phyloP scores from a whole-genome alignment of 2,797 vertebrate species.

The Dermochelys coriacea region DNA sequence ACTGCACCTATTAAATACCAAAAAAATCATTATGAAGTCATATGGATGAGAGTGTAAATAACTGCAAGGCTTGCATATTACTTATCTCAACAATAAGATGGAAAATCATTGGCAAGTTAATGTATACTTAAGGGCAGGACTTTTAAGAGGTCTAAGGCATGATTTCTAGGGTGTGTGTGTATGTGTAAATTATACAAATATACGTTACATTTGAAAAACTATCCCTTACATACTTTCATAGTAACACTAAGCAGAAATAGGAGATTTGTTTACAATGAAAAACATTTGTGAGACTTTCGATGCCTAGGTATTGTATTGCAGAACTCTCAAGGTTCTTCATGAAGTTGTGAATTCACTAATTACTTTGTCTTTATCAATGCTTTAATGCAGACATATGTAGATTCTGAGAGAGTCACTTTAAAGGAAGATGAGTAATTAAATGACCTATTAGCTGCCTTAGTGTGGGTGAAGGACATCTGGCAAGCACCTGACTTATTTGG shows the following conservation, averaged over 20 bases:
- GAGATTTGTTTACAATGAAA: slow-evolving; percentile 19
- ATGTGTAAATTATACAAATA: background rate
- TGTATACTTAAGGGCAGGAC: background rate
- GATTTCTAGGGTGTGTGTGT: background rate
- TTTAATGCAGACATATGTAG: slow-evolving; percentile 38
- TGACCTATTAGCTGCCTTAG: background rate
- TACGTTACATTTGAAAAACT: background rate
- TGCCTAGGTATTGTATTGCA: background rate
- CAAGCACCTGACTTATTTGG: slow-evolving; percentile 45
- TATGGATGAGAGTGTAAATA: slow-evolving; percentile 1
- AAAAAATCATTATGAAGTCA: background rate
- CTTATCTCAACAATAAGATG: background rate
- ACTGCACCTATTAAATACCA: slow-evolving; percentile 23
- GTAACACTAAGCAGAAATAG: background rate
- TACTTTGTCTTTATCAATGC: slow-evolving; percentile 71
- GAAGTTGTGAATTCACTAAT: slow-evolving; percentile 47
- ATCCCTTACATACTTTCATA: background rate
- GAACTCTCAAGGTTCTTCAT: slow-evolving; percentile 31
- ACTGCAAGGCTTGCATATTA: background rate
- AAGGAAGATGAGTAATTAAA: slow-evolving; percentile 66
- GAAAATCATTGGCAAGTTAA: background rate
- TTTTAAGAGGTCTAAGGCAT: background rate
- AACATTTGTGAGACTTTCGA: slow-evolving; percentile 13
- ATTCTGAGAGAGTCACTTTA: slow-evolving; percentile 45
- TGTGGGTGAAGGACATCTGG: background rate